Evolutionary conservation across 2,113 vertebrate species (phyloP).

Genomic region (Perca flavescens): DNA sequence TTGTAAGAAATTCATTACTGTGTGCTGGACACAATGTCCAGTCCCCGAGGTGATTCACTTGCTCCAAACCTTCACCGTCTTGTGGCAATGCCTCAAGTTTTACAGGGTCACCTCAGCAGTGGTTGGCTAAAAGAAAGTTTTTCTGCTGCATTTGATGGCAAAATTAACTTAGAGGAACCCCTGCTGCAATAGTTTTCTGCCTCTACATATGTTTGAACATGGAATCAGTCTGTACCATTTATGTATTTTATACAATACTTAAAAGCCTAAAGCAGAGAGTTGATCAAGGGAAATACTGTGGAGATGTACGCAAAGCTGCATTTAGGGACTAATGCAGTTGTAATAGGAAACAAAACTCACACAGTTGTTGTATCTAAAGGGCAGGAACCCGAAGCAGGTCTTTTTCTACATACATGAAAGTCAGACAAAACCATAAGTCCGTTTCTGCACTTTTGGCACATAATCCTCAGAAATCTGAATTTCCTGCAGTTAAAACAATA

Average conservation of each 20-base stretch:
- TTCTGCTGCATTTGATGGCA: slow-evolving; percentile 45
- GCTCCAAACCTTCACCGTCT: slow-evolving; percentile 58
- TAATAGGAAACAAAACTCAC: background rate
- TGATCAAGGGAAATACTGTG: slow-evolving; percentile 16
- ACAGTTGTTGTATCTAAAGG: background rate
- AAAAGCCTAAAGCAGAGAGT: slow-evolving; percentile 36
- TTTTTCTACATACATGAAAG: background rate
- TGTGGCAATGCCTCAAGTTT: slow-evolving; percentile 53
- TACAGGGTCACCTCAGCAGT: slow-evolving; percentile 48
- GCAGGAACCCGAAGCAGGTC: background rate
- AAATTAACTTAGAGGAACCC: slow-evolving; percentile 60
- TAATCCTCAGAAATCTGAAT: background rate
- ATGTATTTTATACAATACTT: slow-evolving; percentile 39
- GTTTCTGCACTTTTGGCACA: background rate
- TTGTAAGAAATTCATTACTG: slow-evolving; percentile 65
- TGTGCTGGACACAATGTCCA: slow-evolving; percentile 62
- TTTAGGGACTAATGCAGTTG: background rate
- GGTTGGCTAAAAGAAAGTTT: slow-evolving; percentile 30
- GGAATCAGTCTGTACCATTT: slow-evolving; percentile 32
- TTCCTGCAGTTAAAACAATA: background rate
- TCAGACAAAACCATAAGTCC: background rate
- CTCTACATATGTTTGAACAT: slow-evolving; percentile 47
- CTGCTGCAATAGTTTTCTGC: slow-evolving; percentile 46
- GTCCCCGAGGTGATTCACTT: slow-evolving; percentile 63
- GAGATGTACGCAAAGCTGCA: slow-evolving; percentile 20